These are phyloP conservation scores for Crotophaga sulcirostris DNA, from an alignment of 2,113 vertebrate species.

Conservation along the genomic window DNA sequence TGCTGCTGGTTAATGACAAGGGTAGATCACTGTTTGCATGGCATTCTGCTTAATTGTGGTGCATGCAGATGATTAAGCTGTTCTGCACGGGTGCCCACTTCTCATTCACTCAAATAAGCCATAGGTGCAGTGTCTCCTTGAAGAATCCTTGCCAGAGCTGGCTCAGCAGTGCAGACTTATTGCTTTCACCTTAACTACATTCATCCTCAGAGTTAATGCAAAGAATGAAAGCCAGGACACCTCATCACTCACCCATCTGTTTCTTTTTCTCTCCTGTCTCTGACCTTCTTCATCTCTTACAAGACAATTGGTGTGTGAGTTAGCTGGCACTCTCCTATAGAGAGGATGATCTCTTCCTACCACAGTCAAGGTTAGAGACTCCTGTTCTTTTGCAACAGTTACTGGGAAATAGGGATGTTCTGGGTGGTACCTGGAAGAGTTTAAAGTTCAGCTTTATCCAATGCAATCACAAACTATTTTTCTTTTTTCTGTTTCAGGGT, in stretches of 20 bases:
- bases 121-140: background rate
- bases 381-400: background rate
- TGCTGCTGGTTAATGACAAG: background rate
- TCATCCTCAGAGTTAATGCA: background rate
- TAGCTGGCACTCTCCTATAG: background rate
- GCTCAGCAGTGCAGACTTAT: background rate
- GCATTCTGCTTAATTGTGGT: background rate
- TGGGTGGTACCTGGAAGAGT: background rate
- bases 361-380: background rate
- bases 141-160: constrained; percentile 11
- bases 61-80: background rate
- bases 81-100: background rate
- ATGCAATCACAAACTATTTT: background rate
- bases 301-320: background rate
- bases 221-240: background rate
- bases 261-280: background rate
- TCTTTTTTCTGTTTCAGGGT: background rate
- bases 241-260: background rate
- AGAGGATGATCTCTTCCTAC: background rate
- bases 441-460: background rate
- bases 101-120: background rate
- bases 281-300: background rate
- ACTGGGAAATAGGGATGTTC: background rate
- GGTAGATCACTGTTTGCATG: background rate
- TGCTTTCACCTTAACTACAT: constrained; percentile 12